Percentiles rank a stretch among this genome's conserved stretches.
phyloP scores from a whole-genome alignment of 1,140 invertebrate genomes.

The Drosophila sechellia region DNA sequence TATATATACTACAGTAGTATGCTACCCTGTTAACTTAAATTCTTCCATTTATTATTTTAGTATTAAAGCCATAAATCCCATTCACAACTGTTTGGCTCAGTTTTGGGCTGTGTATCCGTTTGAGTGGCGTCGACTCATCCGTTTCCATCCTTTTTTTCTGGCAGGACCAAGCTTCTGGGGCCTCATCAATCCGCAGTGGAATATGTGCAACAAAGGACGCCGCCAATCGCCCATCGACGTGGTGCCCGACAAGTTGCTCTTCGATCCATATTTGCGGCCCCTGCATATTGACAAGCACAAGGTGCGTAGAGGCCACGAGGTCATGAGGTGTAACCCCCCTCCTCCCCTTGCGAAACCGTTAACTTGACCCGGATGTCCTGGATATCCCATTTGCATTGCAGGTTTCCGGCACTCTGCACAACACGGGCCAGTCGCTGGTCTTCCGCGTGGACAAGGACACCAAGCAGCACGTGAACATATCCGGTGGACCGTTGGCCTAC shows the following conservation, averaged over 20 bases:
- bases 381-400: slow-evolving; percentile 79
- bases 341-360: background rate
- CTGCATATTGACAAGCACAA: slow-evolving; percentile 95
- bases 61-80: no score
- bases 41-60: no score
- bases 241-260: slow-evolving; percentile 95
- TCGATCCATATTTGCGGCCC: slow-evolving; percentile 95
- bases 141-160: slow-evolving; percentile 6
- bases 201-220: slow-evolving; percentile 96
- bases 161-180: slow-evolving; percentile 99
- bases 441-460: slow-evolving; percentile 94
- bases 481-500: slow-evolving; percentile 97
- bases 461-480: slow-evolving; percentile 95
- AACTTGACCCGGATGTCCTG: background rate
- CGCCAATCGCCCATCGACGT: slow-evolving; percentile 98
- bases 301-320: slow-evolving; percentile 86
- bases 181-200: slow-evolving; percentile 98
- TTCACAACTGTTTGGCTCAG: no score
- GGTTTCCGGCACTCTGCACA: slow-evolving; percentile 94
- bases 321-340: background rate
- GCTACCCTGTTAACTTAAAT: no score
- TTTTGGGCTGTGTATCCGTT: no score
- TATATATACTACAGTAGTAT: no score
- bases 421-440: slow-evolving; percentile 95
- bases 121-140: no score